A percentile compares a stretch with the other conserved stretches of the same genome.
phyloP scores from a whole-genome alignment of 2,797 vertebrate genomes.

The Strix occidentalis region DNA sequence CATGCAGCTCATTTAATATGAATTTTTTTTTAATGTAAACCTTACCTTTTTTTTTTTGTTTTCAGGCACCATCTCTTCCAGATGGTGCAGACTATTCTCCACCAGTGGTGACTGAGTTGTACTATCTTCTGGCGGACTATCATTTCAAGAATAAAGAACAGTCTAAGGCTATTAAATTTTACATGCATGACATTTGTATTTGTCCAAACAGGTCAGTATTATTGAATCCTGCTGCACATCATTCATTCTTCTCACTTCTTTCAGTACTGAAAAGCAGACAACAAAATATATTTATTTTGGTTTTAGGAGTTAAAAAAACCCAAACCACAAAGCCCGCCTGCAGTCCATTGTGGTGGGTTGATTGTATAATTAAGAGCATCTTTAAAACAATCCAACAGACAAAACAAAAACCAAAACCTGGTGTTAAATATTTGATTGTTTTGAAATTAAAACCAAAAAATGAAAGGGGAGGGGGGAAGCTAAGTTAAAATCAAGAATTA shows the following conservation, averaged over 20 bases:
- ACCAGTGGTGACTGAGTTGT: constrained; percentile 90
- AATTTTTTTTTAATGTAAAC: background rate
- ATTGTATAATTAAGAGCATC: background rate
- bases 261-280: background rate
- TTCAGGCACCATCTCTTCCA: constrained; percentile 87
- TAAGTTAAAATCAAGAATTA: background rate
- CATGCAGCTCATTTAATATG: background rate
- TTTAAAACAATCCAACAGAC: background rate
- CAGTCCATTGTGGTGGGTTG: background rate
- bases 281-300: background rate
- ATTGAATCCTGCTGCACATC: background rate
- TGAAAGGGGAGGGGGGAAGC: rapidly evolving
- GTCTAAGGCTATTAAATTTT: constrained; percentile 97
- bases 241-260: background rate
- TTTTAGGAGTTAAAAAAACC: background rate
- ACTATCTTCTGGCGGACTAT: constrained; percentile 96
- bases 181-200: constrained; percentile 96
- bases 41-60: background rate
- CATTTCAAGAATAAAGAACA: constrained; percentile 99
- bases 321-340: background rate
- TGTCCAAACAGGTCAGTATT: constrained; percentile 89
- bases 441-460: background rate
- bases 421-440: background rate
- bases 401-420: background rate
- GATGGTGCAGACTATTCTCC: constrained; percentile 88